Evolutionary conservation across 2,797 vertebrate species (phyloP), one percentile per base, ranked within the genome.

Genomic region (Mallotus villosus): DNA sequence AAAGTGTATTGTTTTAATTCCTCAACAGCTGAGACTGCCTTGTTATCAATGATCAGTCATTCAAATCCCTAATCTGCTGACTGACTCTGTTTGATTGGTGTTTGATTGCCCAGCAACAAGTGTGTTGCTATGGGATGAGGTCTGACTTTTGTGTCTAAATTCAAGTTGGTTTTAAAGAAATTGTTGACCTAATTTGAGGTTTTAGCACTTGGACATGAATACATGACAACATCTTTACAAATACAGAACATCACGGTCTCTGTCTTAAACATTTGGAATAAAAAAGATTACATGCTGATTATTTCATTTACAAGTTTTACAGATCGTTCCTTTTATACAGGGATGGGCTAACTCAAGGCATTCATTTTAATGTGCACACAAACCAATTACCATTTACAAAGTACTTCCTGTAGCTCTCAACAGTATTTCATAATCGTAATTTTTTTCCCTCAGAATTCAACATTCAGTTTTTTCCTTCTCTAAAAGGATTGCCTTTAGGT

Each of bases 231-330:
- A 89, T 60, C 83, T 74, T 86, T 87, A 87, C 88, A 81, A 87
- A 85, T 85, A 91, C 84, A 89, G 73, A 86, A 87, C 81, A 89
- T 88, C 87, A 87, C 81, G 85, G 85, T 86, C 76, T 87, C 81
- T 85, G 82, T 79, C 81, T 88, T 86, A 58, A 76, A 81, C 74
- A 85, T 81, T 74, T 68, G 32, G 61, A 76, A 72, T 65, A 80
- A 79, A 71, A 69, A 74, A 76, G 79, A 73, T 87, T 80, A 88
- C 90, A 91, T 92, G 89, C 89, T 84, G 71, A 79, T 86, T 85
- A 80, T 84, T 84, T 87, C 57, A 88, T 91, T 91, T 90, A 91
- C 85, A 90, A 82, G 78, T 87, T 89, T 73, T 84, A 89, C 88
- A 90, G 70, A 74, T 87, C 60, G 82, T 76, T 72, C 69, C 1